These are phyloP conservation scores for Edolisoma coerulescens DNA, from an alignment of 2,113 vertebrate species.

Conservation along the genomic window DNA sequence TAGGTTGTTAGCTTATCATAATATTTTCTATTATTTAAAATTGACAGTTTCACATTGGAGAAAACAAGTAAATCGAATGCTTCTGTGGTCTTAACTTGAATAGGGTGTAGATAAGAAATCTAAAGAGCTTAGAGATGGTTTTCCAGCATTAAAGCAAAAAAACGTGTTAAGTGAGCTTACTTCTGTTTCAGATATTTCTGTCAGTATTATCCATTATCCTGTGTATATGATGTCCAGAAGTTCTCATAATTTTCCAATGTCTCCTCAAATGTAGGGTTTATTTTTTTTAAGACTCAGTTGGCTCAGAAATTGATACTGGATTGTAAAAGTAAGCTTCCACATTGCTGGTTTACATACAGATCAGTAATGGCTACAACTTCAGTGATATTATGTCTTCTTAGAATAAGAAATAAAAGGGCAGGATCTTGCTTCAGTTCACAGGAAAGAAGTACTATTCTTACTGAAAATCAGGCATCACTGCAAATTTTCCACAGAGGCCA, in stretches of 20 bases:
- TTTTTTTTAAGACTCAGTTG: background rate
- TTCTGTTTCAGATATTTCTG: background rate
- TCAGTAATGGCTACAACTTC: background rate
- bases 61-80: background rate
- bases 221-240: background rate
- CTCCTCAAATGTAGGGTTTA: background rate
- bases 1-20: background rate
- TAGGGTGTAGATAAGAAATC: background rate
- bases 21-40: background rate
- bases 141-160: background rate
- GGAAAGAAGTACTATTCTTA: background rate
- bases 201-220: background rate
- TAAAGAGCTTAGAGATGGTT: background rate
- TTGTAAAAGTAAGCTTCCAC: background rate
- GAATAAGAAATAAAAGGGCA: background rate
- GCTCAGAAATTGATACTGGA: background rate
- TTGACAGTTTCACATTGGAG: background rate
- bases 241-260: background rate
- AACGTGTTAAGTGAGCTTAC: background rate
- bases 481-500: background rate
- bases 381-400: background rate
- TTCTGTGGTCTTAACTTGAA: background rate
- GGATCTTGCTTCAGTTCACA: background rate
- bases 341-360: background rate
- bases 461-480: background rate